phyloP scores from a whole-genome alignment of 1,140 invertebrate species.

The Caenorhabditis inopinata region DNA sequence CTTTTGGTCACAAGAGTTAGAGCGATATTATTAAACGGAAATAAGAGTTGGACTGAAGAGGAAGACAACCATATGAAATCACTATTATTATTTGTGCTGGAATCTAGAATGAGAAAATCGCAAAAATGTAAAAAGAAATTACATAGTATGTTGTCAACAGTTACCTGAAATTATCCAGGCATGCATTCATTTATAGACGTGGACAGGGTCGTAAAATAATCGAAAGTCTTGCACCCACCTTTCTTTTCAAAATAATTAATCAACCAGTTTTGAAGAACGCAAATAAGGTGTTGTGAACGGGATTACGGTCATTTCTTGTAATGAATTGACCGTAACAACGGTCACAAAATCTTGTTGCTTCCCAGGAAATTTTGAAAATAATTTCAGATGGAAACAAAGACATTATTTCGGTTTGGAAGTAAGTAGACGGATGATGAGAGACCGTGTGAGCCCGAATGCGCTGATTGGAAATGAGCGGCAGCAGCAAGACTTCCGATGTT shows the following conservation, averaged over 20 bases:
- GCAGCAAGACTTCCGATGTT: slow-evolving; percentile 6
- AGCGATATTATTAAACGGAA: neutral
- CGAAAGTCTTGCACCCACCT: neutral
- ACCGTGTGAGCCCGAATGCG: neutral
- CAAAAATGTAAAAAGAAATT: no score
- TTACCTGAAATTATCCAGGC: neutral
- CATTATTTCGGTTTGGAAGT: no score
- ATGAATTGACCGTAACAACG: slow-evolving; percentile 19
- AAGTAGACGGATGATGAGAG: neutral
- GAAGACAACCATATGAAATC: neutral
- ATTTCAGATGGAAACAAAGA: neutral
- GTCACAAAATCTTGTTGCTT: neutral
- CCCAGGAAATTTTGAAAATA: neutral
- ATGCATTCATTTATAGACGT: neutral
- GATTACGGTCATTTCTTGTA: neutral
- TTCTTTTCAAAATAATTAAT: slow-evolving; percentile 3
- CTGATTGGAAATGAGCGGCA: slow-evolving; percentile 27
- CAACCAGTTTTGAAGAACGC: neutral
- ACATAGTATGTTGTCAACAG: neutral
- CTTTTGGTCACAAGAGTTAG: neutral
- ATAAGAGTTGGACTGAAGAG: neutral
- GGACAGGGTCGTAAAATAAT: neutral
- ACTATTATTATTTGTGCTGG: neutral
- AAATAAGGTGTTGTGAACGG: slow-evolving; percentile 19
- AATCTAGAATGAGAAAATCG: neutral